phyloP scores from a whole-genome alignment of 2,888 invertebrate species.

The Chrysotoxum bicinctum region DNA sequence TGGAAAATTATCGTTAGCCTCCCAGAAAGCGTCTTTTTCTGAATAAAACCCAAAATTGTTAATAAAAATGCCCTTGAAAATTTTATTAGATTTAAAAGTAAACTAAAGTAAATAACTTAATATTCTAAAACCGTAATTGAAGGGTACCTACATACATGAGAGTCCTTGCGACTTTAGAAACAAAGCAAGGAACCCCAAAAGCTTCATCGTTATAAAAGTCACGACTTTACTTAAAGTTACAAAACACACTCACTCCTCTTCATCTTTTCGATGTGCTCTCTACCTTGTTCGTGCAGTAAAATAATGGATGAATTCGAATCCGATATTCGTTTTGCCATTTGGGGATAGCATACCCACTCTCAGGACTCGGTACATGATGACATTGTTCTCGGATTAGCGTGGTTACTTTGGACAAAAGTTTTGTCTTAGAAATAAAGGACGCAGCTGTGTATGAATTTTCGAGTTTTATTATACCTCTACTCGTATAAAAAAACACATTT shows the following conservation, averaged over 20 bases:
- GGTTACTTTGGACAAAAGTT: constrained; percentile 50
- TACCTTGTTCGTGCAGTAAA: constrained; percentile 26
- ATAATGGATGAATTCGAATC: constrained; percentile 44
- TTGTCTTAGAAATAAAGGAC: constrained; percentile 37
- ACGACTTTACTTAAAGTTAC: constrained; percentile 58
- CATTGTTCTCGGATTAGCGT: constrained; percentile 46
- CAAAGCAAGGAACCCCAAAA: constrained; percentile 41
- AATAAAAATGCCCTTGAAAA: background rate
- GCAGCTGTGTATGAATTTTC: constrained; percentile 53
- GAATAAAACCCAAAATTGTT: background rate
- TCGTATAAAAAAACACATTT: background rate
- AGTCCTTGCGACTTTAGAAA: background rate
- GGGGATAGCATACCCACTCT: constrained; percentile 16
- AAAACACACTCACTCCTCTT: constrained; percentile 28
- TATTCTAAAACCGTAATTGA: constrained; percentile 36
- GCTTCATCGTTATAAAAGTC: constrained; percentile 54
- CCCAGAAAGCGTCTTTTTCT: background rate
- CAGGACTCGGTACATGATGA: constrained; percentile 1
- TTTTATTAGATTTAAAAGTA: constrained; percentile 18
- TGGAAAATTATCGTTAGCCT: background rate
- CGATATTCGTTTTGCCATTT: constrained; percentile 47
- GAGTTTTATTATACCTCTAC: constrained; percentile 24
- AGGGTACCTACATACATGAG: constrained; percentile 2
- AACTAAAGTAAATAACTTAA: constrained; percentile 30
- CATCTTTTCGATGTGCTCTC: background rate